These are phyloP conservation scores for Motacilla tschutschensis DNA, from an alignment of 2,113 vertebrate species.

Conservation along the genomic window DNA sequence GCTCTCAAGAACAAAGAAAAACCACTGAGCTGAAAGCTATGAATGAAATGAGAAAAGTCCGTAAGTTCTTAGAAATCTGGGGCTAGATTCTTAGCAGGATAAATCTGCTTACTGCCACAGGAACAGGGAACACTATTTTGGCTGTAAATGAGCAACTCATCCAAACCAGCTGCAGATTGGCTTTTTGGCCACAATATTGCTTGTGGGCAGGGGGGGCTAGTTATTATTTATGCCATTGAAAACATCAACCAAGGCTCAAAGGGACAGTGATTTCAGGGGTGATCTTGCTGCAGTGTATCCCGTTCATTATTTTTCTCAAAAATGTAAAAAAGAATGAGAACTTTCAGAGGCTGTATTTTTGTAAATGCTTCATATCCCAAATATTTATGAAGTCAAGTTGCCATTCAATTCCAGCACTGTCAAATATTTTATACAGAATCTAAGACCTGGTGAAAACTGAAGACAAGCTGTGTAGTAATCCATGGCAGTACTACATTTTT, in stretches of 20 bases:
- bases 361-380: background rate
- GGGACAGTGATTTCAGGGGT: background rate
- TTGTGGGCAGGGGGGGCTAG: background rate
- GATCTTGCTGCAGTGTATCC: background rate
- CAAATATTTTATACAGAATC: background rate
- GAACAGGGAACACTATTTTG: background rate
- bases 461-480: background rate
- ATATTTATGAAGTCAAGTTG: background rate
- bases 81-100: background rate
- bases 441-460: background rate
- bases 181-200: background rate
- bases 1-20: conserved; percentile 68
- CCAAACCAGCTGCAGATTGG: background rate
- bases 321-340: background rate
- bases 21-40: conserved; percentile 37
- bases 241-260: background rate
- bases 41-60: conserved; percentile 26
- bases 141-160: background rate
- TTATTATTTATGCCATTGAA: background rate
- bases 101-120: background rate
- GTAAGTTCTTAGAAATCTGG: background rate
- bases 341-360: background rate
- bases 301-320: background rate
- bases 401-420: background rate
- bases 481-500: background rate